Evolutionary conservation across 2,113 vertebrate species (phyloP).

Genomic region (Recurvirostra avosetta): DNA sequence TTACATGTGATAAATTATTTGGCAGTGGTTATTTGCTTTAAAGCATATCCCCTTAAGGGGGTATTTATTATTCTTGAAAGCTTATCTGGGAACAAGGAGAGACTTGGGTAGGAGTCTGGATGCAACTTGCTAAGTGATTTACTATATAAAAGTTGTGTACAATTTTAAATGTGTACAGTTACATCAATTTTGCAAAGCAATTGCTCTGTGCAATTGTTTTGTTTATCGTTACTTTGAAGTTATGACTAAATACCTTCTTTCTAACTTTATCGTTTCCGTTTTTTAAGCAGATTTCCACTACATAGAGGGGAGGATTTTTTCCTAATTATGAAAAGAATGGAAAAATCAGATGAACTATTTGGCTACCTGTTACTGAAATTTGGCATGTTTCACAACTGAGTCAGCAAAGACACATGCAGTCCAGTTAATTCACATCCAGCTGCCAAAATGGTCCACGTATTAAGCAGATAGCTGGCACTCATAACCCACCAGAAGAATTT

Average conservation of each 20-base stretch:
- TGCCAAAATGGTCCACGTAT: neutral
- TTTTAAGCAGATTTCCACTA: neutral
- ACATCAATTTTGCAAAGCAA: slow-evolving; percentile 38
- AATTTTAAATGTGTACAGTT: slow-evolving; percentile 21
- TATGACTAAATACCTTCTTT: neutral
- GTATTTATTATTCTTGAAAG: slow-evolving; percentile 56
- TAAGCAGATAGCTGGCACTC: neutral
- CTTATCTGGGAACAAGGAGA: slow-evolving; percentile 44
- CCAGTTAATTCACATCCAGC: neutral
- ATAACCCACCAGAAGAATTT: neutral
- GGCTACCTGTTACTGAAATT: neutral
- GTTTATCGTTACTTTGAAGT: slow-evolving; percentile 5
- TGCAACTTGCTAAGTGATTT: slow-evolving; percentile 42
- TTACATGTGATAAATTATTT: slow-evolving; percentile 61
- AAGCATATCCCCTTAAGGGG: slow-evolving; percentile 49
- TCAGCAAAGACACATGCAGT: neutral
- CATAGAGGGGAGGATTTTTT: neutral
- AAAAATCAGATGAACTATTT: neutral
- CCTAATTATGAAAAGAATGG: neutral
- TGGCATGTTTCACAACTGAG: neutral
- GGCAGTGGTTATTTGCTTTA: slow-evolving; percentile 55
- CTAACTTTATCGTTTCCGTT: neutral
- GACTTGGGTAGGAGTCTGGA: neutral
- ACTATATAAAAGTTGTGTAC: slow-evolving; percentile 13
- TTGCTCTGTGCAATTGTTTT: neutral